phyloP scores from a whole-genome alignment of 2,888 invertebrate species.

The Eupithecia vulgata region DNA sequence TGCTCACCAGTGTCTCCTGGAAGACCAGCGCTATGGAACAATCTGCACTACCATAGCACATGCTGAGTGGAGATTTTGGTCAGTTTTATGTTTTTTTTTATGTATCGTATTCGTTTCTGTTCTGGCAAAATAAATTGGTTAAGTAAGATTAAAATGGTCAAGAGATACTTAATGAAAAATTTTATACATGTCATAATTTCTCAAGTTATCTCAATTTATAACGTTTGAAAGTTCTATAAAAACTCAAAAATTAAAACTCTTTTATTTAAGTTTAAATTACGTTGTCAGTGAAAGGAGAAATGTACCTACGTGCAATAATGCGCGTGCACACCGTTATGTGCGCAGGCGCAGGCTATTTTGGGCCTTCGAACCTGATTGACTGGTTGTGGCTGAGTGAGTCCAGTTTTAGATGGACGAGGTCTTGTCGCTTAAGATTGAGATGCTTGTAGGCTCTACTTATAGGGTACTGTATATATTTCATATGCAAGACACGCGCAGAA shows the following conservation, averaged over 20 bases:
- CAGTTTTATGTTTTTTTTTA: too few relatives aligned
- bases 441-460: not conserved
- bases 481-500: not conserved
- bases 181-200: not conserved
- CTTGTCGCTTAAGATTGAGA: conserved; percentile 15
- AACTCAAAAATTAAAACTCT: conserved; percentile 42
- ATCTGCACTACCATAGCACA: too few relatives aligned
- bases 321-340: conserved; percentile 68
- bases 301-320: conserved; percentile 64
- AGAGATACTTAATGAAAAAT: too few relatives aligned
- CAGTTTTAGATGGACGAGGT: conserved; percentile 50
- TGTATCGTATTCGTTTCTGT: too few relatives aligned
- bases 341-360: conserved; percentile 65
- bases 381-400: conserved; percentile 48
- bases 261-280: conserved; percentile 60
- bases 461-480: not conserved
- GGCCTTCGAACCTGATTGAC: conserved; percentile 66
- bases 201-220: not conserved
- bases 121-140: too few relatives aligned
- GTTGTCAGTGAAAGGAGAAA: conserved; percentile 73
- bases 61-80: too few relatives aligned
- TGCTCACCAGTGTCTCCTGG: too few relatives aligned
- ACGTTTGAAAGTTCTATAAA: not conserved
- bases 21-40: too few relatives aligned
- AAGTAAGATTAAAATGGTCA: too few relatives aligned